Conservation (phyloP, 2,797 vertebrate species). For the Stomatorhinus walkeri region DNA sequence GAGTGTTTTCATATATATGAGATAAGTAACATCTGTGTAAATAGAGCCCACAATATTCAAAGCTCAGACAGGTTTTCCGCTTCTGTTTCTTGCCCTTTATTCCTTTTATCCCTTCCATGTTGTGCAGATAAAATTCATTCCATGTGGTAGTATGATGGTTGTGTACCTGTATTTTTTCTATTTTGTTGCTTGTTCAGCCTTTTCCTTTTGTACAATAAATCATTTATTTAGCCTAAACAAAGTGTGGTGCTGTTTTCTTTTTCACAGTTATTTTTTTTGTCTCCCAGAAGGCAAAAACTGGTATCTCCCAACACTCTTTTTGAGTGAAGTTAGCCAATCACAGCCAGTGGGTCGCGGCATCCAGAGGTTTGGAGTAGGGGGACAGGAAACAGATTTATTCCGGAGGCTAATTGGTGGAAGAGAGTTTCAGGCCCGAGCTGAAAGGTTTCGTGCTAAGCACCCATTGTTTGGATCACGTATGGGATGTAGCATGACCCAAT, state of each 20-base stretch:
- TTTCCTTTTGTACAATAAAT: constrained; percentile 87
- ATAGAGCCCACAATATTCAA: constrained; percentile 61
- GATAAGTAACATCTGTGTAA: constrained; percentile 59
- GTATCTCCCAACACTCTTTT: background rate
- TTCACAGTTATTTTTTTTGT: constrained; percentile 8
- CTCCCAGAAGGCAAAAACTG: background rate
- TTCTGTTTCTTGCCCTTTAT: constrained; percentile 55
- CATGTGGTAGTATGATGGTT: constrained; percentile 70
- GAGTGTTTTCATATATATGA: constrained; percentile 60
- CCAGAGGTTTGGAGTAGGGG: constrained; percentile 25
- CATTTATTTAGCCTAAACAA: constrained; percentile 74
- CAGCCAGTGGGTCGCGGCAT: constrained; percentile 38
- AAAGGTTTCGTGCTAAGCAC: constrained; percentile 61
- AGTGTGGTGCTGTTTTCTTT: constrained; percentile 29
- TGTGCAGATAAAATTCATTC: constrained; percentile 66
- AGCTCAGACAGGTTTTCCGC: constrained; percentile 67
- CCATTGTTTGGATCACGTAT: constrained; percentile 68
- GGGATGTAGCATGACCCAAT: constrained; percentile 65
- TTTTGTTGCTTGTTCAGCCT: constrained; percentile 69
- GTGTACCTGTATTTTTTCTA: constrained; percentile 65
- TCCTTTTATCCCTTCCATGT: constrained; percentile 55
- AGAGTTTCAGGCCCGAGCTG: constrained; percentile 47
- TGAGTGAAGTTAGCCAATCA: constrained; percentile 15
- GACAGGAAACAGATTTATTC: constrained; percentile 44
- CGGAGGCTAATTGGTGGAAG: constrained; percentile 57